A percentile compares a stretch with the other conserved stretches of the same genome.
These are phyloP conservation scores for Orcinus orca DNA, from an alignment of 2,113 vertebrate genomes.

Conservation along the genomic window DNA sequence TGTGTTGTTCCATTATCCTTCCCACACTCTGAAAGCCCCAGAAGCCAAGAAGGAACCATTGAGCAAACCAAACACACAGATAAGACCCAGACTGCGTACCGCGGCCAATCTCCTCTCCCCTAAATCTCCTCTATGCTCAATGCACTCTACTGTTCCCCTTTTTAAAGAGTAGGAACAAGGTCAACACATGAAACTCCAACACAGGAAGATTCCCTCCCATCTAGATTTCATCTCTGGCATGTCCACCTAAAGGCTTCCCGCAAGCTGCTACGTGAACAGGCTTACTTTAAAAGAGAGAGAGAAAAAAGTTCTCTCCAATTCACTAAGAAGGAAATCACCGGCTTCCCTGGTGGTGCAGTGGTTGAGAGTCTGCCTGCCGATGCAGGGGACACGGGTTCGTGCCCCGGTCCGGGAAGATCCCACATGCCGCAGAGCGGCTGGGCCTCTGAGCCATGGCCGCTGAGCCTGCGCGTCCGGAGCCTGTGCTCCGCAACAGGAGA, in stretches of 20 bases:
- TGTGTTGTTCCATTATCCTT: not conserved
- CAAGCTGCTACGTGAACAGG: not conserved
- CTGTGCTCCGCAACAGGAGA: no score
- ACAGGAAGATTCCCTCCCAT: not conserved
- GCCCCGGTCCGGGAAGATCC: no score
- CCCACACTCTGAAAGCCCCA: not conserved
- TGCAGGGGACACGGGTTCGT: no score
- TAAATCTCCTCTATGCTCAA: not conserved
- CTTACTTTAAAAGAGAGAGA: not conserved
- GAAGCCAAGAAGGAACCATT: rapidly evolving
- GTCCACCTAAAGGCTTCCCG: not conserved
- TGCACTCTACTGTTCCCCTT: not conserved
- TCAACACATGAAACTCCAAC: not conserved
- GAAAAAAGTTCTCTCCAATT: not conserved
- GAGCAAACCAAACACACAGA: not conserved
- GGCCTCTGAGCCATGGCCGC: no score
- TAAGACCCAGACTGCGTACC: not conserved
- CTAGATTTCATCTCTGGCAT: not conserved
- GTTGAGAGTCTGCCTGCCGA: no score
- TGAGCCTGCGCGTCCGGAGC: no score
- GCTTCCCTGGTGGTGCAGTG: no score
- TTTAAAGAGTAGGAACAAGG: not conserved
- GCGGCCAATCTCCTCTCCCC: not conserved
- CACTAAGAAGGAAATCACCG: not conserved
- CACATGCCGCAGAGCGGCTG: no score